Conservation (phyloP, 2,888 invertebrate genomes). For the Megamerina dolium region DNA sequence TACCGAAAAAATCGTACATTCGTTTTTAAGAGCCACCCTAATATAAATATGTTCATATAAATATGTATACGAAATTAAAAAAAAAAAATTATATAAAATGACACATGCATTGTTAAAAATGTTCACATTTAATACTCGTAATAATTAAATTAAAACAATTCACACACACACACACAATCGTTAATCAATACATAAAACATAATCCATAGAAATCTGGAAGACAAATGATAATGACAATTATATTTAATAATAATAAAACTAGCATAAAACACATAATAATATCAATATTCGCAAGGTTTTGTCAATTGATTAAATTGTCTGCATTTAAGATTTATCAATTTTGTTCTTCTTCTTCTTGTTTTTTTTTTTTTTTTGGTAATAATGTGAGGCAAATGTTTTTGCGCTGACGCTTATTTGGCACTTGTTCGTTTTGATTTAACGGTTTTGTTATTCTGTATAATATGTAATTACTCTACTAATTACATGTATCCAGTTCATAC, state of each 20-base stretch:
- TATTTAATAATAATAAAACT: neutral
- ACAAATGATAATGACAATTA: neutral
- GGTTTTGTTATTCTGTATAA: neutral
- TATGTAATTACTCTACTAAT: neutral
- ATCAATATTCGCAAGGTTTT: neutral
- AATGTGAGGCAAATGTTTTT: constrained; percentile 1
- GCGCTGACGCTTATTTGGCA: constrained; percentile 3
- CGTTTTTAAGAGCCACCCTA: no score
- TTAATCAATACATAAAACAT: neutral
- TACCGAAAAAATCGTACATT: no score
- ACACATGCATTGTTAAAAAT: no score
- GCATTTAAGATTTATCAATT: no score
- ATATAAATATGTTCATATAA: neutral
- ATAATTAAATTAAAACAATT: no score
- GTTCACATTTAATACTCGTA: no score
- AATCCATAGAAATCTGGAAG: neutral
- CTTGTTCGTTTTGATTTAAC: neutral
- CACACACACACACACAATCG: no score
- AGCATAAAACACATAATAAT: neutral
- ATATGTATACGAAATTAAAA: neutral
- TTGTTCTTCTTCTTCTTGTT: no score
- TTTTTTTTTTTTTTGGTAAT: constrained; percentile 1
- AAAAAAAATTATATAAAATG: neutral
- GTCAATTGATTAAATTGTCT: no score
- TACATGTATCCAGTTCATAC: neutral